Base-by-base conservation (phyloP, 1,140 invertebrate genomes). In the Bemisia tabaci region DNA sequence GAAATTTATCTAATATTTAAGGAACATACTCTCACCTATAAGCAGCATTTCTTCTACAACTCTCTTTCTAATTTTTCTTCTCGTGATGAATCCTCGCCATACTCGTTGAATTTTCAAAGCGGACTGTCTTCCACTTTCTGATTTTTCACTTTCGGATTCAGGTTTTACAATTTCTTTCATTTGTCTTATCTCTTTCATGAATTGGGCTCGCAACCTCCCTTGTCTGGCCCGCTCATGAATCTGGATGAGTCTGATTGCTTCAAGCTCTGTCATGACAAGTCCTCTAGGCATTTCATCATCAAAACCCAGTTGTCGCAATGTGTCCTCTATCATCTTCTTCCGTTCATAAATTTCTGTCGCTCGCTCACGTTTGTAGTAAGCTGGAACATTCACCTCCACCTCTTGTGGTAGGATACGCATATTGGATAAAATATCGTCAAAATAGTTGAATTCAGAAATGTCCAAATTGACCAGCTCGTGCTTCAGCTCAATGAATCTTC, bases 161-260 rank as follows among this genome's bases (percentile, higher is more conserved):
- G 27, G 75, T 67, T 74, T 75, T n/a, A 70, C 71, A 60, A 84
- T 87, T 69, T 91, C 88, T 76, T 90, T 91, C 67, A 87, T 80
- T 23, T 85, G 79, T 25, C 86, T 79, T 65, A 95, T 91, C 78
- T 95, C 92, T 75, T 89, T 89, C 89, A 95, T 94, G 71, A 95
- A 93, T 73, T 94, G 89, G 12, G 91, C 86, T 63, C 82, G 71
- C 9, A 82, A 72, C 69, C 93, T 39, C 24, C 90, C 94, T 76
- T 96, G 94, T 59, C 94, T 82, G 0, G 93, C 94, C 71, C 94
- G 78, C 77, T 97, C 95, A 73, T 95, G 92, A 26, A 85, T 86
- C 75, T 96, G 94, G 66, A 97, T 87, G 1, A 95, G 79, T 27
- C 84, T 79, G 48, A 96, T 87, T 0, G 93, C 92, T 78, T 95